Percentiles rank a stretch among this genome's conserved stretches.
phyloP scores from a whole-genome alignment of 1,140 invertebrate genomes.

The Galleria mellonella region DNA sequence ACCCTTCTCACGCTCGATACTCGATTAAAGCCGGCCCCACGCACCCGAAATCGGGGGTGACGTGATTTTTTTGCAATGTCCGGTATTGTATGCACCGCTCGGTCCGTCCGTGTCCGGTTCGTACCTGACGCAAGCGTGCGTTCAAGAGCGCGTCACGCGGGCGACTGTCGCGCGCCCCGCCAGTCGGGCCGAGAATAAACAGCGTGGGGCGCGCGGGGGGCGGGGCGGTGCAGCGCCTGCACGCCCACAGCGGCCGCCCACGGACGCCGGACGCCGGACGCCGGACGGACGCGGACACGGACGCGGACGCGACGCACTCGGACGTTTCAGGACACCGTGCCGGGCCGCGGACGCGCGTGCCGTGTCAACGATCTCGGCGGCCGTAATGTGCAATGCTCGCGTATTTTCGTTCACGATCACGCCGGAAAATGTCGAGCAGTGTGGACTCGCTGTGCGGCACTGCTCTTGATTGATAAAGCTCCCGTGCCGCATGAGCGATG shows the following conservation, averaged over 20 bases:
- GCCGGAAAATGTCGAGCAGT: too few relatives aligned
- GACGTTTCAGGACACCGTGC: background rate
- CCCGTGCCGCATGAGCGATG: background rate
- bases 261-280: conserved; percentile 28
- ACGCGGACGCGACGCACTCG: background rate
- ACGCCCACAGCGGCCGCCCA: conserved; percentile 46
- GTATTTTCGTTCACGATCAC: conserved; percentile 6
- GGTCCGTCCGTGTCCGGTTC: conserved; percentile 24
- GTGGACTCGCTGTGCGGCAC: background rate
- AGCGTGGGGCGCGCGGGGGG: conserved; percentile 46
- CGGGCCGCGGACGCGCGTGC: background rate
- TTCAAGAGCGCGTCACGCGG: conserved; percentile 56
- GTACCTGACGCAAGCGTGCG: conserved; percentile 50
- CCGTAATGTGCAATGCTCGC: conserved; percentile 1
- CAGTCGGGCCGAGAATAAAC: conserved; percentile 63
- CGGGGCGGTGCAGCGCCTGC: conserved; percentile 56
- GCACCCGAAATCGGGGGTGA: conserved; percentile 16
- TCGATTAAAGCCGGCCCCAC: conserved; percentile 7
- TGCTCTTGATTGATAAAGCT: conserved; percentile 1
- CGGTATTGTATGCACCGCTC: conserved; percentile 55
- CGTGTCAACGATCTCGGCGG: conserved; percentile 3
- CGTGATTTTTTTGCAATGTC: conserved; percentile 45
- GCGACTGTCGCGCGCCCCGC: conserved; percentile 63
- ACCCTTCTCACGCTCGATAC: conserved; percentile 23
- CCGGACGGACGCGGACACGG: conserved; percentile 1